Conservation (phyloP, 2,888 invertebrate genomes). For the Rhogogaster chlorosoma region DNA sequence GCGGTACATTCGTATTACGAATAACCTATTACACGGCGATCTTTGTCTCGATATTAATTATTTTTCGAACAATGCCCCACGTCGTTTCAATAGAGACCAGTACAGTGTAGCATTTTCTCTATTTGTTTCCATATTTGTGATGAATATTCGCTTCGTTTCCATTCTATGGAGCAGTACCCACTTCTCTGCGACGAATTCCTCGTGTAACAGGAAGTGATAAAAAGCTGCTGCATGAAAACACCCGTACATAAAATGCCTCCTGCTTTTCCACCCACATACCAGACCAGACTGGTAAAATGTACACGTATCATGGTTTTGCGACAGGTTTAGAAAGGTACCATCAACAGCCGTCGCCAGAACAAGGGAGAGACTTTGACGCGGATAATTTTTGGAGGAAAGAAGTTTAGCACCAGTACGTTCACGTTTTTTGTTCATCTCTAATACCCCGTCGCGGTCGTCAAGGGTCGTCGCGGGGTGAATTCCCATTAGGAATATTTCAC, state of each 20-base stretch:
- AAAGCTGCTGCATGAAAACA: constrained; percentile 12
- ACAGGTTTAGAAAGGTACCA: neutral
- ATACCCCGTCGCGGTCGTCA: neutral
- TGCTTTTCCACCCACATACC: neutral
- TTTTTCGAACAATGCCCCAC: neutral
- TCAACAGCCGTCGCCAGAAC: constrained; percentile 14
- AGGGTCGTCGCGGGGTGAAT: constrained; percentile 14
- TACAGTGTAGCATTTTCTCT: neutral
- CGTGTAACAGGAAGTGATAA: neutral
- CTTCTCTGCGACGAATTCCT: neutral
- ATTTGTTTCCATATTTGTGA: neutral
- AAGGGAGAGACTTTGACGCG: neutral
- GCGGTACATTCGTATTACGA: neutral
- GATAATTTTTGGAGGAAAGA: neutral
- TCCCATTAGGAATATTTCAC: neutral
- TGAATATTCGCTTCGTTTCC: neutral
- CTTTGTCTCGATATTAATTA: constrained; percentile 12
- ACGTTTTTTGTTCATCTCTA: constrained; percentile 18
- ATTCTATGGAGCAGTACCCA: neutral
- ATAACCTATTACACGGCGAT: neutral
- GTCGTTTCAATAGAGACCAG: neutral
- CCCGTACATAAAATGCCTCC: neutral
- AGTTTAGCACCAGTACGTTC: neutral
- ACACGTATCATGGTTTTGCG: constrained; percentile 9
- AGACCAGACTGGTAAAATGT: neutral